phyloP scores from a whole-genome alignment of 1,140 invertebrate species.

The Neodiprion pinetum region DNA sequence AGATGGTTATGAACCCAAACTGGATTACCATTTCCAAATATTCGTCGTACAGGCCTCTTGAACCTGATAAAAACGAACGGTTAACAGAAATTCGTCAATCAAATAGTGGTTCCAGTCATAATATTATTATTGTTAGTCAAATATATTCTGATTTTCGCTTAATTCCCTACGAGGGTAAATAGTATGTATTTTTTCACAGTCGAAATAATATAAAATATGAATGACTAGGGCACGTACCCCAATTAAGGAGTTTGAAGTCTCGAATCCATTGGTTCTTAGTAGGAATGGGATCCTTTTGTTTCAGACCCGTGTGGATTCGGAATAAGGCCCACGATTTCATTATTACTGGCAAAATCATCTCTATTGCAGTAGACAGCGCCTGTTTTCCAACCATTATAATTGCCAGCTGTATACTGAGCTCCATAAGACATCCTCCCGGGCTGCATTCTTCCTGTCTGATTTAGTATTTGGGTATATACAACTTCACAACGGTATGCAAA shows the following conservation, averaged over 20 bases:
- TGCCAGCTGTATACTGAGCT: conserved; percentile 81
- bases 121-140: no score
- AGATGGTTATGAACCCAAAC: conserved; percentile 88
- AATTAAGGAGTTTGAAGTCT: conserved; percentile 77
- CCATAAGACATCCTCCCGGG: conserved; percentile 82
- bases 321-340: conserved; percentile 47
- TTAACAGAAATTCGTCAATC: no score
- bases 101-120: no score
- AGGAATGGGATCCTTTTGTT: conserved; percentile 45
- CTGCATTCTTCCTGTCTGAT: conserved; percentile 67
- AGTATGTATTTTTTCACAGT: no score
- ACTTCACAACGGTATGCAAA: conserved; percentile 18
- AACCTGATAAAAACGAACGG: conserved; percentile 13
- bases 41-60: conserved; percentile 78
- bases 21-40: conserved; percentile 91
- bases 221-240: conserved; percentile 50
- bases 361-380: conserved; percentile 79
- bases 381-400: conserved; percentile 90
- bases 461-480: conserved; percentile 11
- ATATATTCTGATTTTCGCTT: no score
- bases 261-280: conserved; percentile 75
- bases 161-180: no score
- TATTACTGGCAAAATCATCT: conserved; percentile 75
- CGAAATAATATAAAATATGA: background rate
- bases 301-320: conserved; percentile 39